Conservation (phyloP, 2,888 invertebrate genomes). For the Neoaliturus tenellus region DNA sequence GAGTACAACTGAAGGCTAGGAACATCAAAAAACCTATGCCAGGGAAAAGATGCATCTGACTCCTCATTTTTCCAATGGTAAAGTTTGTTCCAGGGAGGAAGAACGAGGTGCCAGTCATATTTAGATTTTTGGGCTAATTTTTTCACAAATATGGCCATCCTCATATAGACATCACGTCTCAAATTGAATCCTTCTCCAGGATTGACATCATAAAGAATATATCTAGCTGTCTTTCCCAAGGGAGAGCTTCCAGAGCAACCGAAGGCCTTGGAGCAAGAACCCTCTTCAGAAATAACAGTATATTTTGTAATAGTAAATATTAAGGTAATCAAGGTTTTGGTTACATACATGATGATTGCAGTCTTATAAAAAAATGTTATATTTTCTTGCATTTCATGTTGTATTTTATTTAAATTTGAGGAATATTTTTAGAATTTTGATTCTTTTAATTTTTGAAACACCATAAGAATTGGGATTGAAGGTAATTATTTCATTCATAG, state of each 20-base stretch:
- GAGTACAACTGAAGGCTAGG: conserved; percentile 84
- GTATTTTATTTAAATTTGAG: too few relatives aligned
- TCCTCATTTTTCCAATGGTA: conserved; percentile 89
- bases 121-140: conserved; percentile 76
- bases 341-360: background rate
- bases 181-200: conserved; percentile 98
- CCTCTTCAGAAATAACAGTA: background rate
- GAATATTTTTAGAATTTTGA: too few relatives aligned
- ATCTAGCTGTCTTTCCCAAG: conserved; percentile 72
- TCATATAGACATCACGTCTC: conserved; percentile 95
- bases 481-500: too few relatives aligned
- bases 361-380: too few relatives aligned
- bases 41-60: conserved; percentile 80
- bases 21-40: conserved; percentile 92
- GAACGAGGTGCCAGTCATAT: conserved; percentile 73
- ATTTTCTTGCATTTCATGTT: background rate
- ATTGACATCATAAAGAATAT: conserved; percentile 95
- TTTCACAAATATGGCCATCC: conserved; percentile 89
- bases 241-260: conserved; percentile 1
- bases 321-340: background rate
- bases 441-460: too few relatives aligned
- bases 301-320: background rate
- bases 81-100: conserved; percentile 95
- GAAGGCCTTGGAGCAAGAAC: background rate
- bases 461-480: too few relatives aligned